These are phyloP conservation scores for Dynastes grantii DNA, from an alignment of 2,888 invertebrate genomes.

Conservation along the genomic window DNA sequence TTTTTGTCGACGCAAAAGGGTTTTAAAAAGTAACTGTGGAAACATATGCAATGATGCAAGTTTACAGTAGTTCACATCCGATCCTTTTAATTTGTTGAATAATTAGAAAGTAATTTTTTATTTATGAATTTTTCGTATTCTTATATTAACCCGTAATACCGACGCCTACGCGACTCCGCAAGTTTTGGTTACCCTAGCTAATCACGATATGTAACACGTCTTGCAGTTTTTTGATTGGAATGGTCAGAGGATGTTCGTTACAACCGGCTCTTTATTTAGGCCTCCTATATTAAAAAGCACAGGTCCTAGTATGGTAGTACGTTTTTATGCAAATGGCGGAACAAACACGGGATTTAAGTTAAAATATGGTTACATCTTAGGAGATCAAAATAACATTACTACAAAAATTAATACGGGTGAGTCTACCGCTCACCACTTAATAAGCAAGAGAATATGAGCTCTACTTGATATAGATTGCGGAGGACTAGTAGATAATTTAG, in stretches of 20 bases:
- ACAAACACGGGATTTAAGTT: slow-evolving; percentile 79
- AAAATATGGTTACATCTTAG: slow-evolving; percentile 71
- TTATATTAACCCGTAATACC: no score
- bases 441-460: neutral
- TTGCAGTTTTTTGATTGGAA: slow-evolving; percentile 79
- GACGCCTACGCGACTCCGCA: no score
- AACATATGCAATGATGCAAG: no score
- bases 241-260: slow-evolving; percentile 77
- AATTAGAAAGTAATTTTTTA: no score
- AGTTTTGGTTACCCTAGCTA: no score
- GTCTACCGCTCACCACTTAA: neutral
- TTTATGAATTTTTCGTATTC: no score
- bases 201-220: neutral
- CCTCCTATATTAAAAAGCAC: slow-evolving; percentile 79
- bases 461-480: slow-evolving; percentile 74
- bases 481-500: slow-evolving; percentile 80
- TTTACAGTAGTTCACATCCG: no score
- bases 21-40: no score
- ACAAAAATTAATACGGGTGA: slow-evolving; percentile 54
- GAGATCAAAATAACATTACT: slow-evolving; percentile 58
- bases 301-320: slow-evolving; percentile 76
- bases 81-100: no score
- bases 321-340: slow-evolving; percentile 82
- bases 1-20: no score
- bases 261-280: slow-evolving; percentile 78